Percentiles rank a stretch among this genome's conserved stretches.
Conservation (phyloP, 2,797 vertebrate species). For the Cichlasoma orientale region DNA sequence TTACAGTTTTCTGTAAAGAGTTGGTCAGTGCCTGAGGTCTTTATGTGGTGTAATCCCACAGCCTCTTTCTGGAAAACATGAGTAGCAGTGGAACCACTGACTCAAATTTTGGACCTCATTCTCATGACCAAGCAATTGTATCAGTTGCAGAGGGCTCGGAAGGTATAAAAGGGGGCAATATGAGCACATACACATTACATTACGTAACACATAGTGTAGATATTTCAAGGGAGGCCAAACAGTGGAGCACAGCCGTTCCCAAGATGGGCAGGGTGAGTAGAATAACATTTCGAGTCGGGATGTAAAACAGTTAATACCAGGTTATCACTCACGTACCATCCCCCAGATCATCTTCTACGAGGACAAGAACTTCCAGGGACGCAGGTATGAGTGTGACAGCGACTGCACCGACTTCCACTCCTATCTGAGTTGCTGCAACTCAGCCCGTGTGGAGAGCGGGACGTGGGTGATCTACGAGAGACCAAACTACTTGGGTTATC, state of each 20-base stretch:
- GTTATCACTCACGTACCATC: background rate
- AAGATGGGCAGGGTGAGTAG: slow-evolving; percentile 39
- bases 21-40: slow-evolving; percentile 50
- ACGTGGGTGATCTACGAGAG: slow-evolving; percentile 85
- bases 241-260: background rate
- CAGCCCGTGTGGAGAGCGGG: slow-evolving; percentile 80
- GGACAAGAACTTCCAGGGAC: slow-evolving; percentile 79
- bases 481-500: slow-evolving; percentile 79
- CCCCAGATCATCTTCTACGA: slow-evolving; percentile 36
- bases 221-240: background rate
- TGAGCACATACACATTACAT: background rate
- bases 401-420: slow-evolving; percentile 82
- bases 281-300: background rate
- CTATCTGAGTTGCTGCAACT: slow-evolving; percentile 84
- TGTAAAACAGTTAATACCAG: background rate
- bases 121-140: slow-evolving; percentile 87
- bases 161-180: slow-evolving; percentile 80
- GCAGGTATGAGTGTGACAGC: slow-evolving; percentile 79
- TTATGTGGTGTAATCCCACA: slow-evolving; percentile 84
- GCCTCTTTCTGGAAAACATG: slow-evolving; percentile 84
- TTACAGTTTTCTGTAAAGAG: slow-evolving; percentile 22
- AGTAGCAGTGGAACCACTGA: slow-evolving; percentile 85
- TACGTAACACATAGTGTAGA: background rate
- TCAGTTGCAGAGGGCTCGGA: slow-evolving; percentile 68
- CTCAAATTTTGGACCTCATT: slow-evolving; percentile 88